Conservation (phyloP, 1,140 invertebrate species). For the Diuraphis noxia region DNA sequence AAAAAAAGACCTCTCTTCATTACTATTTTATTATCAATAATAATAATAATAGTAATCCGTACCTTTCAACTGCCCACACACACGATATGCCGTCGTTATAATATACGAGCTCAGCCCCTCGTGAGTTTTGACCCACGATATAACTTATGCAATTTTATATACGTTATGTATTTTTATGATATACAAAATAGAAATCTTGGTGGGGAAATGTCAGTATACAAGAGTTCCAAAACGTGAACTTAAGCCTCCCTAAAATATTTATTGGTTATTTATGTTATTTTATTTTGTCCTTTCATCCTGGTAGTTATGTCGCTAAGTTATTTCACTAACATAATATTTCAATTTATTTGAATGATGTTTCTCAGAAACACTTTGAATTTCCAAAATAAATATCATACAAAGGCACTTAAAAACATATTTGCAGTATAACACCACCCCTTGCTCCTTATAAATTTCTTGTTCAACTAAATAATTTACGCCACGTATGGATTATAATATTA, state of each 20-base stretch:
- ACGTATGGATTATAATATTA: too few relatives aligned
- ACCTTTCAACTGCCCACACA: slow-evolving; percentile 2
- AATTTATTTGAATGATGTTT: not conserved
- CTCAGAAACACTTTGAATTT: not conserved
- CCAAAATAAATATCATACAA: not conserved
- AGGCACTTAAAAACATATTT: too few relatives aligned
- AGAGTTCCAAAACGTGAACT: not conserved
- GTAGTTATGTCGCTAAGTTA: not conserved
- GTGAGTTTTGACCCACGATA: not conserved
- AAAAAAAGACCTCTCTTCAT: not conserved
- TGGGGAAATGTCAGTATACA: not conserved
- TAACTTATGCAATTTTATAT: not conserved
- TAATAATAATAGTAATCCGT: not conserved
- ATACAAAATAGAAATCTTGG: not conserved
- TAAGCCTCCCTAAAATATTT: not conserved
- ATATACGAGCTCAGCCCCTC: not conserved
- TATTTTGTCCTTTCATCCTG: too few relatives aligned
- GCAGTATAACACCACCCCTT: too few relatives aligned
- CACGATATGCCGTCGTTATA: not conserved
- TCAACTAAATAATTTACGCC: too few relatives aligned
- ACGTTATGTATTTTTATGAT: not conserved
- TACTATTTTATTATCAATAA: too few relatives aligned
- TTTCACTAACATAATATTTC: not conserved
- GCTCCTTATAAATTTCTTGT: too few relatives aligned
- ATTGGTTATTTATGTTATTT: not conserved